Percentiles rank a stretch among this genome's conserved stretches.
phyloP scores from a whole-genome alignment of 1,140 invertebrate species.

The Papilio machaon region DNA sequence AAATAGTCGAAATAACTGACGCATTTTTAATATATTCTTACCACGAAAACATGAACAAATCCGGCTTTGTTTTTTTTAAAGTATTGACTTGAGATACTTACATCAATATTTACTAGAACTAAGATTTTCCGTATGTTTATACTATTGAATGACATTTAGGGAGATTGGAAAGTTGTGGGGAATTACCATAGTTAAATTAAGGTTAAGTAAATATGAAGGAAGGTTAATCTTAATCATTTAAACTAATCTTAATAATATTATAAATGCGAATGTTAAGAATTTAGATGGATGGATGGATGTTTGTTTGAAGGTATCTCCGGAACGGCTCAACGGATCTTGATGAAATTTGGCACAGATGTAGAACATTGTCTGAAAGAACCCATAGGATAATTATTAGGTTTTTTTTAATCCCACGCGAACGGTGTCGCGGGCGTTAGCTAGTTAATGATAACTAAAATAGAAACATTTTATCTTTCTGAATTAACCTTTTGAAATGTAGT shows the following conservation, averaged over 20 bases:
- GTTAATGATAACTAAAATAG: no score
- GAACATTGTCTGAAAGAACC: no score
- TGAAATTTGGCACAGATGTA: no score
- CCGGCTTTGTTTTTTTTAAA: not conserved
- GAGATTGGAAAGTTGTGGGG: not conserved
- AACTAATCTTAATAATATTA: not conserved
- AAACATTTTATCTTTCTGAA: no score
- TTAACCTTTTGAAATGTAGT: not conserved
- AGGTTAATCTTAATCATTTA: not conserved
- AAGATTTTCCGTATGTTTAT: not conserved
- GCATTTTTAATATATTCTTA: conserved; percentile 5
- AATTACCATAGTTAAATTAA: not conserved
- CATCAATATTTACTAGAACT: not conserved
- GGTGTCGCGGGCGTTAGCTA: no score
- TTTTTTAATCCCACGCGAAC: no score
- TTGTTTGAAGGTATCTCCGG: no score
- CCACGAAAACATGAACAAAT: not conserved
- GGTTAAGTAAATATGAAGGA: not conserved
- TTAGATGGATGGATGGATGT: no score
- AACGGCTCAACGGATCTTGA: no score
- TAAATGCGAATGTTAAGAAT: no score
- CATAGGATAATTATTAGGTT: no score
- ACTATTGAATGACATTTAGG: not conserved
- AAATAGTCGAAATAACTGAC: not conserved
- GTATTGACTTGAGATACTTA: not conserved